These are phyloP conservation scores for Hypocryptadius cinnamomeus DNA, from an alignment of 2,113 vertebrate genomes.

Conservation along the genomic window DNA sequence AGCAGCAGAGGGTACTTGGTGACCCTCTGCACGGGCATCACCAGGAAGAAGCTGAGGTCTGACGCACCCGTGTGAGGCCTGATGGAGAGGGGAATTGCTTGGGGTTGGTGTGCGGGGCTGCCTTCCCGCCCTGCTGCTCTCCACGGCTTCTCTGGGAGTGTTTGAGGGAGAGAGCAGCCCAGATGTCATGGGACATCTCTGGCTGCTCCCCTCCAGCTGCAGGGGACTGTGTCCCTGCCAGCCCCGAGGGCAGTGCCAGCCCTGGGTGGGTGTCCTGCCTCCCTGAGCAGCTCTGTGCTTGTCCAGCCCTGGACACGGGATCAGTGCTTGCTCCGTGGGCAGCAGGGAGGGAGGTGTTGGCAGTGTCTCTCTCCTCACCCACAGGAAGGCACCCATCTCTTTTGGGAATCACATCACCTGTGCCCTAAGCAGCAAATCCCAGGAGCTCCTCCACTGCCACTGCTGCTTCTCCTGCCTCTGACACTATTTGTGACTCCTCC, in stretches of 20 bases:
- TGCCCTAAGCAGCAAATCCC: not conserved
- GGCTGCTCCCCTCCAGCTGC: not conserved
- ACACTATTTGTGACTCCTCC: not conserved
- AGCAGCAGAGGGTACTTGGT: constrained; percentile 90
- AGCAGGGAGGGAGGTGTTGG: not conserved
- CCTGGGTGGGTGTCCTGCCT: not conserved
- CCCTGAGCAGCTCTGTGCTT: not conserved
- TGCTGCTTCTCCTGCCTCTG: not conserved
- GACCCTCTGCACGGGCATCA: constrained; percentile 91
- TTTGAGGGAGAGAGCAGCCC: not conserved
- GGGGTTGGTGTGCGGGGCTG: accelerated
- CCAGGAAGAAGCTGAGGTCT: constrained; percentile 89
- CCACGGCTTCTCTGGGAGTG: not conserved
- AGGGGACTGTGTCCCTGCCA: not conserved
- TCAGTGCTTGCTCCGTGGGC: not conserved
- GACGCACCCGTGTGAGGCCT: constrained; percentile 83
- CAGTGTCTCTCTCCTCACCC: not conserved
- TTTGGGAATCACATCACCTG: not conserved
- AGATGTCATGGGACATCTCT: not conserved
- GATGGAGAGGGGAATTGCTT: not conserved
- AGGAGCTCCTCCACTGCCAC: not conserved
- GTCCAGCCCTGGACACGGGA: not conserved
- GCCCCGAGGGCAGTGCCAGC: not conserved
- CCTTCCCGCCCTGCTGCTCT: not conserved
- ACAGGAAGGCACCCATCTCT: accelerated